Conservation (phyloP, 2,888 invertebrate species). For the Cosmia pyralina region DNA sequence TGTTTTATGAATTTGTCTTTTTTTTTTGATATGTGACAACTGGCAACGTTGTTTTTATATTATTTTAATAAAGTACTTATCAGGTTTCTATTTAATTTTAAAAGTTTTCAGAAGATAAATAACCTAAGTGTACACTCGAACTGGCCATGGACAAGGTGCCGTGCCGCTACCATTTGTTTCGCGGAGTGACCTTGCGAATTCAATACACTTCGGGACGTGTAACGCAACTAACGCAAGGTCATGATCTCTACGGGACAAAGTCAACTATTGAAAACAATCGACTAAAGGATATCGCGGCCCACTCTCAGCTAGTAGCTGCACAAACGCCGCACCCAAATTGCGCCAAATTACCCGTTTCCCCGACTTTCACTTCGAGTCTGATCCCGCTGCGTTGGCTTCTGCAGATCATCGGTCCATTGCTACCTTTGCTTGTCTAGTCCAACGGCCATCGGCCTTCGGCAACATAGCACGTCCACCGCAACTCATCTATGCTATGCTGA, state of each 20-base stretch:
- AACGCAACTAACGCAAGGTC: not conserved
- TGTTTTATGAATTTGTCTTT: not conserved
- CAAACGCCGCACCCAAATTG: not conserved
- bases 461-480: too few species aligned
- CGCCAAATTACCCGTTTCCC: not conserved
- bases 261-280: slow-evolving; percentile 10
- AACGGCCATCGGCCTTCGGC: too few species aligned
- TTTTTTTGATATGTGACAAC: not conserved
- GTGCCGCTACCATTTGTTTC: not conserved
- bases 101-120: not conserved
- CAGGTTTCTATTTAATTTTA: not conserved
- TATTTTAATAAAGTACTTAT: not conserved
- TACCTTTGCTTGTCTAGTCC: not conserved
- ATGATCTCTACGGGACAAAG: too few species aligned
- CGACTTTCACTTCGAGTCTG: not conserved
- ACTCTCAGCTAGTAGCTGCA: not conserved
- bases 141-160: not conserved
- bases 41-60: too few species aligned
- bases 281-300: not conserved
- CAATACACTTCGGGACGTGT: not conserved
- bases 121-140: not conserved
- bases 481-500: too few species aligned
- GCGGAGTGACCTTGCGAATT: slow-evolving; percentile 1
- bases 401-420: too few species aligned
- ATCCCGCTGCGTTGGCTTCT: not conserved